Evolutionary conservation across 23 tunicate genomes (phyloP), one percentile per base, ranked within the genome.

Genomic region (Phallusia fumigata): DNA sequence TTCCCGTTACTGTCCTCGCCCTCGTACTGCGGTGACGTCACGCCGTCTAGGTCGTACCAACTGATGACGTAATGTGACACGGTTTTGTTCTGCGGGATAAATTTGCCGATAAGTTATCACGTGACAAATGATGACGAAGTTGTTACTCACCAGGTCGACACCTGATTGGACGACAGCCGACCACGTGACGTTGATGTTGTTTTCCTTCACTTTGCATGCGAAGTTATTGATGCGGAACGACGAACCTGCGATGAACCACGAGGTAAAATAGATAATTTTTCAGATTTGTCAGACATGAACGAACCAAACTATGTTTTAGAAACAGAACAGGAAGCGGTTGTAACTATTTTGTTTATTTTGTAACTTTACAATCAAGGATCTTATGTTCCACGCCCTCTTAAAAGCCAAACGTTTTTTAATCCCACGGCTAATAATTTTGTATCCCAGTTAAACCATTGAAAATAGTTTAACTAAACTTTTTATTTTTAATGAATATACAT

Each of bases 181-280:
- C 69, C 69, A 58, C 69, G 69, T 58, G 69, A 58, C 69, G 15
- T 8, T 58, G 69, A 58, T 58, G 69, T 3, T 24, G 69, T 58
- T 24, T 21, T 58, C 28, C 69, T 58, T 58, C 28, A 24, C 69
- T 24, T 58, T 58, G 69, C 69, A 58, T 58, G 26, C 28, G 69
- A 58, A 58, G 69, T 58, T 58, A 58, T 5, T 58, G 69, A 58
- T 58, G 69, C 69, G 69, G 69, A 58, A 58, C 69, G 69, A 21
- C 8, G 69, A 58, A 21, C 69, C 69, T 58, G 26, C 28, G 13
- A 58, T 22, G 69, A 16, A 24, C 3, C 8, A 58, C 11, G 13
- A 58, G 13, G 13, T 58, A 58, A 22, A 13, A 58, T 1, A 40
- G 5, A 40, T 40, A 40, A 40, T 40, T 40, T 40, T 10, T 40